Percentiles rank a stretch among this genome's conserved stretches.
phyloP scores from a whole-genome alignment of 2,888 invertebrate genomes.

The Leptinotarsa tumamoca region DNA sequence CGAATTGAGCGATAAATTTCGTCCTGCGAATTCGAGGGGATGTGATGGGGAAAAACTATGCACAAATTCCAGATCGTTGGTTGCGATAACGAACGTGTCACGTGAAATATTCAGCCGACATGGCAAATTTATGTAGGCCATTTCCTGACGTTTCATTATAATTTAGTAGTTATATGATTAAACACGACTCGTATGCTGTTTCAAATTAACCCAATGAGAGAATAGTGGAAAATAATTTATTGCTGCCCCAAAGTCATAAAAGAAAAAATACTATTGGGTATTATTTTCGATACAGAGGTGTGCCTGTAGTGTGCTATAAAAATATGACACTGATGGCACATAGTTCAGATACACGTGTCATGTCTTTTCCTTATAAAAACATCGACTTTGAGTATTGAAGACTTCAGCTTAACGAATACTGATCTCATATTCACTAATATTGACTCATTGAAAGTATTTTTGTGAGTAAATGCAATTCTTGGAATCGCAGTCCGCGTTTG shows the following conservation, averaged over 20 bases:
- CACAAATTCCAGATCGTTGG: slow-evolving; percentile 39
- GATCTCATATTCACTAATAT: too few species aligned
- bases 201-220: slow-evolving; percentile 18
- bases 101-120: slow-evolving; percentile 32
- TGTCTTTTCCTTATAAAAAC: too few species aligned
- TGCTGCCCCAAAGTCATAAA: background rate
- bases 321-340: background rate
- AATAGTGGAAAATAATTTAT: slow-evolving; percentile 9
- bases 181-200: slow-evolving; percentile 17
- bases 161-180: slow-evolving; percentile 27
- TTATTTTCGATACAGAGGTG: background rate
- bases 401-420: too few species aligned
- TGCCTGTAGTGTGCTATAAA: background rate
- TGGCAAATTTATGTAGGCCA: slow-evolving; percentile 27
- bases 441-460: too few species aligned
- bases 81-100: slow-evolving; percentile 45
- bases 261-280: background rate
- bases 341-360: background rate
- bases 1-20: slow-evolving; percentile 57
- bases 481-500: too few species aligned
- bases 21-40: slow-evolving; percentile 48
- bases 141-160: slow-evolving; percentile 30
- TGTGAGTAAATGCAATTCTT: too few species aligned
- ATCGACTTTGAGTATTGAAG: too few species aligned
- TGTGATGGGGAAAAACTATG: slow-evolving; percentile 40